phyloP scores from a whole-genome alignment of 2,888 invertebrate species.

The Plagiodera versicolora region DNA sequence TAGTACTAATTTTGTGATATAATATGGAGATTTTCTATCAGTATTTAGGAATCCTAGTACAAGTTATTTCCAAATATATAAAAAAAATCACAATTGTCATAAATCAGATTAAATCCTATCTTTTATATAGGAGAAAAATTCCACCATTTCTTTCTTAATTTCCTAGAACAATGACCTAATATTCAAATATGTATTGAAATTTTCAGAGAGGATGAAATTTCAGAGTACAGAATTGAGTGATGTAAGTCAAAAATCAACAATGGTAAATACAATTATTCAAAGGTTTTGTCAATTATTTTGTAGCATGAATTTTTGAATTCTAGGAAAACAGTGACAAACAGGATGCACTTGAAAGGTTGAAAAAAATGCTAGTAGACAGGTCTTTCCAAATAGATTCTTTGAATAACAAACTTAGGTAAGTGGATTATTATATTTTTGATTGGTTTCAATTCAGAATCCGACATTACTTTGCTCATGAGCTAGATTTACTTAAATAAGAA shows the following conservation, averaged over 20 bases:
- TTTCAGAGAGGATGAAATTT: slow-evolving; percentile 34
- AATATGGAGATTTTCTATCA: no score
- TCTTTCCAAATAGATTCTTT: slow-evolving; percentile 42
- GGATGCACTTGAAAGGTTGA: slow-evolving; percentile 40
- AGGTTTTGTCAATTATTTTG: not conserved
- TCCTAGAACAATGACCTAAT: no score
- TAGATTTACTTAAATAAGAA: no score
- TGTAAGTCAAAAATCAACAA: slow-evolving; percentile 17
- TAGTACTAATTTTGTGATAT: not conserved
- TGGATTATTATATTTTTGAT: no score
- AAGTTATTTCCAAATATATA: no score
- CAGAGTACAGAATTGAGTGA: slow-evolving; percentile 3
- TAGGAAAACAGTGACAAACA: slow-evolving; percentile 36
- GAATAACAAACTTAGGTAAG: slow-evolving; percentile 41
- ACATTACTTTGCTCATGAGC: no score
- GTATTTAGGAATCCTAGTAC: no score
- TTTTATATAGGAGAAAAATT: no score
- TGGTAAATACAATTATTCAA: slow-evolving; percentile 19
- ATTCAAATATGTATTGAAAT: not conserved
- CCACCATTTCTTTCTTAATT: no score
- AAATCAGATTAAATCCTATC: no score
- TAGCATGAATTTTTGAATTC: slow-evolving; percentile 1
- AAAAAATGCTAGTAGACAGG: slow-evolving; percentile 45
- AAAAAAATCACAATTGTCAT: no score
- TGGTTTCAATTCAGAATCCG: no score